These are phyloP conservation scores for Pristionchus japonicus DNA, from an alignment of 2,888 invertebrate genomes.

Conservation along the genomic window DNA sequence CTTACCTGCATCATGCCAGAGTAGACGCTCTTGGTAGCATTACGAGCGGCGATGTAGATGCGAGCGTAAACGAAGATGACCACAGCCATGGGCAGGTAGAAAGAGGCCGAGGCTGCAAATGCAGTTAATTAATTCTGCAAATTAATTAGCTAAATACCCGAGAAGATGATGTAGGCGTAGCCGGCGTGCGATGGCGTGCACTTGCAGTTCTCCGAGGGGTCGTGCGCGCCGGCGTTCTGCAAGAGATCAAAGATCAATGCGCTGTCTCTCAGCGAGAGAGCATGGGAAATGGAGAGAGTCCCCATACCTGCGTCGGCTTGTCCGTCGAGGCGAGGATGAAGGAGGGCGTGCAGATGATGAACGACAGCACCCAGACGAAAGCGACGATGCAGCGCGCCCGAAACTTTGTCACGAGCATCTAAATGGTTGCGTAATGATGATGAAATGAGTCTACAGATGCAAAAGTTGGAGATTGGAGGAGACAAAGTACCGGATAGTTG, in stretches of 20 bases:
- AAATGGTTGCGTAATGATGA: background rate
- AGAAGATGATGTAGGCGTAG: constrained; percentile 87
- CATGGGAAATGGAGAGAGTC: background rate
- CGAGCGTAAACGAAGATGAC: constrained; percentile 98
- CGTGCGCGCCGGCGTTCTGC: background rate
- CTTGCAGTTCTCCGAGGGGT: constrained; percentile 77
- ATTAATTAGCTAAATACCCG: constrained; percentile 20
- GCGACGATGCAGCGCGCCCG: constrained; percentile 74
- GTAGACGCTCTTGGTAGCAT: constrained; percentile 73
- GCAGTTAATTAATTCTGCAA: background rate
- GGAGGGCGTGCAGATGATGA: constrained; percentile 96
- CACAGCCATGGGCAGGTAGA: constrained; percentile 96
- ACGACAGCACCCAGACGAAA: constrained; percentile 94
- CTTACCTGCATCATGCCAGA: constrained; percentile 71
- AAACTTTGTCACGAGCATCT: constrained; percentile 82
- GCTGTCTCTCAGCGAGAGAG: background rate
- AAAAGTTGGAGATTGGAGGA: background rate
- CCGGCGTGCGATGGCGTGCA: constrained; percentile 93
- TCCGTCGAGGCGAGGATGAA: constrained; percentile 78
- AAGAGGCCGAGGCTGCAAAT: constrained; percentile 88
- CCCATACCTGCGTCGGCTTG: constrained; percentile 50
- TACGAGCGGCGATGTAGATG: constrained; percentile 89
- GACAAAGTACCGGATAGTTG: constrained; percentile 84
- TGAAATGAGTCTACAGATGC: background rate
- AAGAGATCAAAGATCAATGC: background rate